Base-by-base conservation (phyloP, 1,140 invertebrate species). In the Lucilia sericata region DNA sequence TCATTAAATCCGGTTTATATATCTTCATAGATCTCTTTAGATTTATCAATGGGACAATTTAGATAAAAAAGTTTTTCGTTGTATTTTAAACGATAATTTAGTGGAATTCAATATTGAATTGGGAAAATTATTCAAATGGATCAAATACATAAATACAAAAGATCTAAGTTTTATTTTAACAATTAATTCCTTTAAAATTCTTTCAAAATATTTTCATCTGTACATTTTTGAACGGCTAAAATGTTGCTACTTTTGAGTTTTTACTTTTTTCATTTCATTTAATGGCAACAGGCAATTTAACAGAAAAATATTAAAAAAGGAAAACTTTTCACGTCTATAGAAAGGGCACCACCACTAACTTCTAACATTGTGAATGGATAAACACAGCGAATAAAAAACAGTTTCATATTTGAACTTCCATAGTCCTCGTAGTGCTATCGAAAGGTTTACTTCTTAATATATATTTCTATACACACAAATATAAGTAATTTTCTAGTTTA, bases 211-310 rank as follows among this genome's bases (percentile, higher is more conserved):
- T 60, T 14, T 10, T 70, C 21, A 30, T 30, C 25, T 30, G 25
- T 30, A 30, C 25, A 30, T 30, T 70, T 21, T 19, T 25, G 21
- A 70, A 70, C 21, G 65, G 19, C 5, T 21, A 70, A 21, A 70
- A 70, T 70, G 65, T 70, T 70, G 9, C 65, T 21, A 70, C 19
- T 70, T 19, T 70, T 25, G n/a, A 70, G 65, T 21, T 21, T 9
- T 30, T 30, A 30, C 3, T 70, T 25, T 70, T 60, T 60, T 60
- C 19, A 70, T 25, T 21, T 70, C 21, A 21, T 70, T 70, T 70
- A 70, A 70, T 25, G 65, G 65, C 65, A 70, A 70, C 65, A 70
- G 65, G 65, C 65, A 70, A 70, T 70, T 70, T 70, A 70, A 70
- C 65, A 70, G 19, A 70, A 70, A 70, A 70, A 70, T 21, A 55